A percentile compares a stretch with the other conserved stretches of the same genome.
Evolutionary conservation across 2,113 vertebrate genomes (phyloP).

Genomic region (Myotis lucifugus): DNA sequence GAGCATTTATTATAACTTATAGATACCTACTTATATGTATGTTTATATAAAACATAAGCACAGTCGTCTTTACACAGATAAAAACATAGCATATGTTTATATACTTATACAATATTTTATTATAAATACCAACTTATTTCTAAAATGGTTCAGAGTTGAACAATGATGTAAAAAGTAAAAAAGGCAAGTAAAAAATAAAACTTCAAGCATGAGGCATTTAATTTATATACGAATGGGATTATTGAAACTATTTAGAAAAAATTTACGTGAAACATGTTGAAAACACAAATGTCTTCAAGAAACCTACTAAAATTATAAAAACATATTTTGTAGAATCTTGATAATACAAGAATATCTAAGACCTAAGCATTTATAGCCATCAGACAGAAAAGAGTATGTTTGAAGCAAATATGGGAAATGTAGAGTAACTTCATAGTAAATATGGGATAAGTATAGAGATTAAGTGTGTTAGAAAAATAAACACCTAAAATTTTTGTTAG

Average conservation of each 20-base stretch:
- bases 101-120: not conserved
- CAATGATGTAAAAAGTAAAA: not conserved
- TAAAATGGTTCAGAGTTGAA: not conserved
- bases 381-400: not conserved
- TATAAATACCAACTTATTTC: slow-evolving; percentile 20
- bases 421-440: not conserved
- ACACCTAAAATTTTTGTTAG: not conserved
- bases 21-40: not conserved
- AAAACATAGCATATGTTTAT: not conserved
- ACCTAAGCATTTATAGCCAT: not conserved
- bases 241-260: not conserved
- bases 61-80: not conserved
- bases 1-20: not conserved
- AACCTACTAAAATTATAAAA: not conserved
- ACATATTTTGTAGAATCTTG: not conserved
- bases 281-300: not conserved
- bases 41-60: not conserved
- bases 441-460: not conserved
- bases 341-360: not conserved
- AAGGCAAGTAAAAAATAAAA: not conserved
- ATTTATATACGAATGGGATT: not conserved
- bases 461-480: not conserved
- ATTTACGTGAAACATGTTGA: not conserved
- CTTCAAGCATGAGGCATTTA: not conserved
- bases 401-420: not conserved